These are phyloP conservation scores for Agrilus cyanescens DNA, from an alignment of 2,888 invertebrate species.

Conservation along the genomic window DNA sequence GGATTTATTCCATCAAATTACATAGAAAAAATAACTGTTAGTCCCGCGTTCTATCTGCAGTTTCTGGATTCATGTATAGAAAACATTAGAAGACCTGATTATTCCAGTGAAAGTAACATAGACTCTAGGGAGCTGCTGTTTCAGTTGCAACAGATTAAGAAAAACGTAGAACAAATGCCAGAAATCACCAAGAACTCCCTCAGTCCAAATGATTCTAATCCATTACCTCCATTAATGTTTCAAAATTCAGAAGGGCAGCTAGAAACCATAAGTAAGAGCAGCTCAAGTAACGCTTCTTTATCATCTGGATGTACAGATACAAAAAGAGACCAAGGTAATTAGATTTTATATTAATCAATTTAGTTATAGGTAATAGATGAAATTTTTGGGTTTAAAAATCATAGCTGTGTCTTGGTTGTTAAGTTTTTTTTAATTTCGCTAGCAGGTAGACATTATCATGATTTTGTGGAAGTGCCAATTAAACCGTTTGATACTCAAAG, in stretches of 20 bases:
- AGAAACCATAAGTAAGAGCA: conserved; percentile 16
- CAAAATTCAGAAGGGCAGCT: conserved; percentile 29
- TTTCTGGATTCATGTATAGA: conserved; percentile 62
- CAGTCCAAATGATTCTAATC: conserved; percentile 23
- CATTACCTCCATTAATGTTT: conserved; percentile 25
- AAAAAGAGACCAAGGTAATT: not conserved
- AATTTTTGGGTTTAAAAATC: too few relatives aligned
- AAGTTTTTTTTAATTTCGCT: not conserved
- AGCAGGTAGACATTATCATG: not conserved
- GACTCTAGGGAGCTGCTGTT: conserved; percentile 53
- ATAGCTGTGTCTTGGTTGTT: too few relatives aligned
- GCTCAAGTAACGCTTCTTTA: conserved; percentile 5
- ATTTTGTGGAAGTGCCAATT: conserved; percentile 7
- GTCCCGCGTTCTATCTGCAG: conserved; percentile 55
- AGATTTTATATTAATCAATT: too few relatives aligned
- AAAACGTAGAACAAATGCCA: conserved; percentile 40
- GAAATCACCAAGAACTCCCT: conserved; percentile 24
- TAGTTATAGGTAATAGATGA: too few relatives aligned
- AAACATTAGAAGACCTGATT: conserved; percentile 23
- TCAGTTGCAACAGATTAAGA: conserved; percentile 51
- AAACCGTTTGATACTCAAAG: conserved; percentile 22
- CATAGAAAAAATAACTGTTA: conserved; percentile 65
- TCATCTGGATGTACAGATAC: conserved; percentile 1
- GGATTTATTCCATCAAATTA: conserved; percentile 84
- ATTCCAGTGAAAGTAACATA: conserved; percentile 21